Base-by-base conservation (phyloP, 2,113 vertebrate genomes). In the Brachypodius melanocephalos region DNA sequence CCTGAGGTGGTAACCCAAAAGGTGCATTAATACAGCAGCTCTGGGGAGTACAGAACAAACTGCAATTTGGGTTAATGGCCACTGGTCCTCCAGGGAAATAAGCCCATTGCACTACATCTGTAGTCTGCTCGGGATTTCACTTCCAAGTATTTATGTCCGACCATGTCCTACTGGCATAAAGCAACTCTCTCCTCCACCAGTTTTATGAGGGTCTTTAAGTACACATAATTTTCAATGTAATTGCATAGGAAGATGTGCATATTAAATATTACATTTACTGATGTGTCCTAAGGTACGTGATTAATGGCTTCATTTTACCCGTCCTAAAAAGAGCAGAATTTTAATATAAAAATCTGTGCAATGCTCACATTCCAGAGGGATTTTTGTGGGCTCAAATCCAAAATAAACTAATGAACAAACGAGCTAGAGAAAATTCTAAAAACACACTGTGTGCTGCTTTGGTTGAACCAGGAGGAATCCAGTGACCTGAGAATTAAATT, bases 221-320 rank as follows among this genome's bases (percentile, higher is more conserved):
- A 63, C 78, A 93, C 61, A 61, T 83, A 89, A 73, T 62, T 72
- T 59, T 61, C 67, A 43, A 19, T 43, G 26, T 75, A 95, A 96
- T 75, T 67, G 72, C 51, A 88, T 20, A 69, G 93, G 89, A 95
- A 93, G 88, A 88, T 46, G 40, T 79, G 75, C 48, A 38, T 85
- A 89, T 95, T 96, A 93, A 89, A 84, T 88, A 81, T 76, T 93
- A 91, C 85, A 71, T 89, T 89, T 95, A 93, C 84, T 32, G 74
- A 88, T 55, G 43, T 75, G 61, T 76, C 92, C 91, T 88, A 40
- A 54, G 34, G 48, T 67, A 38, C 0, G 9, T 65, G 80, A 86
- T 83, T 59, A 97, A 93, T 5, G 0, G 62, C 85, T 86, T 91
- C 81, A 32, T 93, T 93, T 51, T 73, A 93, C 71, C 74, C 58